Percentiles rank a stretch among this genome's conserved stretches.
Evolutionary conservation across 2,113 vertebrate genomes (phyloP).

Genomic region (Chlamydotis undulata): DNA sequence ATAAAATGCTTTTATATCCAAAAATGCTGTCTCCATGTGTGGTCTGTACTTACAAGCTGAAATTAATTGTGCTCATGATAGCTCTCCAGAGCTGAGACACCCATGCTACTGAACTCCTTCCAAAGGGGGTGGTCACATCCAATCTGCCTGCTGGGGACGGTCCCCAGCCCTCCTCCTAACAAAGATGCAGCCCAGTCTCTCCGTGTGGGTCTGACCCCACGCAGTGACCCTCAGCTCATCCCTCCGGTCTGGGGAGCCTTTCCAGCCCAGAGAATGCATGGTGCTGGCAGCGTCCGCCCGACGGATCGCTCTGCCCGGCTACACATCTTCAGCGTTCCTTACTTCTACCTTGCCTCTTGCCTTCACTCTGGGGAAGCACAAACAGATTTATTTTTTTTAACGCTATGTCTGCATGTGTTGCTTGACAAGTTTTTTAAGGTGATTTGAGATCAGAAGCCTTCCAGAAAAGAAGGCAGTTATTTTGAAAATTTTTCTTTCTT

Average conservation of each 20-base stretch:
- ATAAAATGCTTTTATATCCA: not conserved
- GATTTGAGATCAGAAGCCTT: not conserved
- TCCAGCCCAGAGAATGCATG: rapidly evolving
- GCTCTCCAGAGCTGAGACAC: not conserved
- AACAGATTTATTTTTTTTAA: not conserved
- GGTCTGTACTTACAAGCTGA: not conserved
- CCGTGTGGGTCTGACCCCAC: rapidly evolving
- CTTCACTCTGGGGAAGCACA: not conserved
- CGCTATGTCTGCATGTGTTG: not conserved
- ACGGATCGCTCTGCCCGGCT: not conserved
- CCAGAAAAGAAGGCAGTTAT: not conserved
- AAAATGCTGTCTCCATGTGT: not conserved
- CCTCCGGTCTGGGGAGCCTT: rapidly evolving
- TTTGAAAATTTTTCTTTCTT: not conserved
- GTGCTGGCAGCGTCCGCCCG: rapidly evolving
- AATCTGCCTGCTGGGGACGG: rapidly evolving
- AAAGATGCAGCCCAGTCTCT: not conserved
- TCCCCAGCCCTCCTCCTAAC: too few species aligned
- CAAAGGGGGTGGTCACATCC: not conserved
- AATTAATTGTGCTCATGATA: not conserved
- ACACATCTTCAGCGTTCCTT: not conserved
- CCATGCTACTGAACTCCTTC: not conserved
- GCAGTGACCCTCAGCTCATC: not conserved
- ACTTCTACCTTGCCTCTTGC: not conserved
- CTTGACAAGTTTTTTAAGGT: not conserved